Evolutionary conservation across 2,113 vertebrate species (phyloP), one percentile per base, ranked within the genome.

Genomic region (Ictalurus punctatus): DNA sequence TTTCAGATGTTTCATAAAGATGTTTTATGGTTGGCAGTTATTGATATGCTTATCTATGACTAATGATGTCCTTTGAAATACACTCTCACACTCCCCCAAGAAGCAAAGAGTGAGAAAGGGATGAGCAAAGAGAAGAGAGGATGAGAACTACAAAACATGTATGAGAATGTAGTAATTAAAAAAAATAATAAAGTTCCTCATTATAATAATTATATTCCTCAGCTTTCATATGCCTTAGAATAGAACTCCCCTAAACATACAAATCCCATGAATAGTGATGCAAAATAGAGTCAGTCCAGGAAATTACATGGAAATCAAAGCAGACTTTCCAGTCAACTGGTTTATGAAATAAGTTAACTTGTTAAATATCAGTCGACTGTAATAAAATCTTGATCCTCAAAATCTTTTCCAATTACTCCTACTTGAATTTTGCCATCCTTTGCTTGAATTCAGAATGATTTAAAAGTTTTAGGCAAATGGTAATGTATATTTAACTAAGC

Each of bases 291-390:
- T 63, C 86, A 87, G 48, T 71, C 14, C 67, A 71, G 67, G 71
- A 81, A 87, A 87, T 71, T 19, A 58, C 61, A 69, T 87, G 78
- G 25, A 56, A 87, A 52, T 87, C 58, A 54, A n/a, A 54, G 7
- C 56, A 30, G 59, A 30, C 27, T 65, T 48, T 87, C 59, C 58
- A 78, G 61, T 59, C 17, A 69, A 71, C 48, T 71, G 78, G 44
- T 58, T 87, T 34, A 71, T n/a, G 9, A 37, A 82, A 65, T 52
- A 87, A 69, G 63, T 40, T 82, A 87, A 30, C 79, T 82, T 37
- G 73, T 61, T 86, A 86, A 86, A 63, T 78, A 37, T 63, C 63
- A 67, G 4, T 67, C 65, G 37, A 78, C 58, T 78, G 54, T 25
- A 79, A 79, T 48, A 23, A 48, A 86, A 86, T 79, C n/a, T 59